These are phyloP conservation scores for Macaria liturata DNA, from an alignment of 2,888 invertebrate genomes.

Conservation along the genomic window DNA sequence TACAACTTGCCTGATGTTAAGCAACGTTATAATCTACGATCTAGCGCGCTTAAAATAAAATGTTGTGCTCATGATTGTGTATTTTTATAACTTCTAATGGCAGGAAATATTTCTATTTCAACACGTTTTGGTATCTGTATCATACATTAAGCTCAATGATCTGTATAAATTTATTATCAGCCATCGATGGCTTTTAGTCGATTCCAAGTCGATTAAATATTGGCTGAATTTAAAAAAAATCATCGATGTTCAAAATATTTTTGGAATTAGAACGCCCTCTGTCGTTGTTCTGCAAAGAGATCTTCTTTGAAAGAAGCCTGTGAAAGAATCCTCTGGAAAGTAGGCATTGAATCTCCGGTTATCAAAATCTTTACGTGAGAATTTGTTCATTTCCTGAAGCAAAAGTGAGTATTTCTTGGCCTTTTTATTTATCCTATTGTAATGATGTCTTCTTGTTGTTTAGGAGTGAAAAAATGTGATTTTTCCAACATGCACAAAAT, in stretches of 20 bases:
- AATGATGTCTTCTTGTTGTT: constrained; percentile 26
- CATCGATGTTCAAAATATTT: constrained; percentile 31
- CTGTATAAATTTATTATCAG: too few relatives aligned
- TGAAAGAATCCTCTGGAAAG: constrained; percentile 83
- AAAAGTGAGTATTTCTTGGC: constrained; percentile 72
- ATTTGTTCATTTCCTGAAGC: constrained; percentile 74
- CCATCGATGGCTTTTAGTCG: too few relatives aligned
- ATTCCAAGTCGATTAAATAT: constrained; percentile 25
- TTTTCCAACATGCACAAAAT: constrained; percentile 48
- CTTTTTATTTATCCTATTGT: constrained; percentile 37
- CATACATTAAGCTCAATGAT: too few relatives aligned
- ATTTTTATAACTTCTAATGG: too few relatives aligned
- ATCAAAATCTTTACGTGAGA: constrained; percentile 82
- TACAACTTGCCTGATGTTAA: too few relatives aligned
- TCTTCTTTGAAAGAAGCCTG: constrained; percentile 78
- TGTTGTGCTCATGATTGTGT: too few relatives aligned
- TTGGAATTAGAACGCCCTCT: constrained; percentile 80
- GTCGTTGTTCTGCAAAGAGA: constrained; percentile 55
- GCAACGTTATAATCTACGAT: too few relatives aligned
- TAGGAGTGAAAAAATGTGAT: constrained; percentile 13
- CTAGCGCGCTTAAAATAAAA: too few relatives aligned
- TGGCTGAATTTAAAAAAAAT: constrained; percentile 40
- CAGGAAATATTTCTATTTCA: too few relatives aligned
- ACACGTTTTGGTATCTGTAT: too few relatives aligned
- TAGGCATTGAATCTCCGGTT: constrained; percentile 80